phyloP scores from a whole-genome alignment of 1,140 invertebrate genomes.

The Vanessa tameamea region DNA sequence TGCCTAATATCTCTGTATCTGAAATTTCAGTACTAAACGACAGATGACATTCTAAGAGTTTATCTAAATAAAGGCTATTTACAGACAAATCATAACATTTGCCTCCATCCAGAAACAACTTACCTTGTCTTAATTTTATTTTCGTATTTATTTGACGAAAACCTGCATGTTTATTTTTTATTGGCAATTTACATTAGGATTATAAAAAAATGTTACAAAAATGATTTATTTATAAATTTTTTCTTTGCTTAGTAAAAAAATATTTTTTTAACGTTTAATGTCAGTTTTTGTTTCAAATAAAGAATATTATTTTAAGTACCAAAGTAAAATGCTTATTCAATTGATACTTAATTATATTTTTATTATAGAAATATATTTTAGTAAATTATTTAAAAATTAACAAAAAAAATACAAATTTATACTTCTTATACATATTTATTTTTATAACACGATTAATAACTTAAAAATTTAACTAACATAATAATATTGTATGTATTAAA shows the following conservation, averaged over 20 bases:
- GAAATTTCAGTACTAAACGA: too few species aligned
- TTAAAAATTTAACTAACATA: not conserved
- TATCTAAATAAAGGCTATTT: not conserved
- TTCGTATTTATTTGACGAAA: not conserved
- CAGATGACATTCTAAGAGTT: not conserved
- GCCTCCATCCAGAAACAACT: not conserved
- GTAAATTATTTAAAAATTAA: too few species aligned
- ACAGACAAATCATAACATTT: not conserved
- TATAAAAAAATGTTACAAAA: not conserved
- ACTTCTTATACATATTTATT: not conserved
- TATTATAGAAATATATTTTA: too few species aligned
- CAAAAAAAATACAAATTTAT: not conserved
- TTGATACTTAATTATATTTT: too few species aligned
- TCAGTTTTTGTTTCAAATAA: too few species aligned
- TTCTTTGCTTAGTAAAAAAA: too few species aligned
- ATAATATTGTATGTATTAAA: constrained; percentile 21
- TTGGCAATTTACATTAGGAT: not conserved
- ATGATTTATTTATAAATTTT: too few species aligned
- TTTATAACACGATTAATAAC: not conserved
- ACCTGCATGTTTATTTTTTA: not conserved
- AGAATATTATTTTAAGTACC: too few species aligned
- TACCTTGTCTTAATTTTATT: not conserved
- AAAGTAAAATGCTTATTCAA: too few species aligned
- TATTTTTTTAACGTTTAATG: too few species aligned
- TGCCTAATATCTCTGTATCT: too few species aligned